phyloP scores from a whole-genome alignment of 2,797 vertebrate species.

The Danio tinwini region DNA sequence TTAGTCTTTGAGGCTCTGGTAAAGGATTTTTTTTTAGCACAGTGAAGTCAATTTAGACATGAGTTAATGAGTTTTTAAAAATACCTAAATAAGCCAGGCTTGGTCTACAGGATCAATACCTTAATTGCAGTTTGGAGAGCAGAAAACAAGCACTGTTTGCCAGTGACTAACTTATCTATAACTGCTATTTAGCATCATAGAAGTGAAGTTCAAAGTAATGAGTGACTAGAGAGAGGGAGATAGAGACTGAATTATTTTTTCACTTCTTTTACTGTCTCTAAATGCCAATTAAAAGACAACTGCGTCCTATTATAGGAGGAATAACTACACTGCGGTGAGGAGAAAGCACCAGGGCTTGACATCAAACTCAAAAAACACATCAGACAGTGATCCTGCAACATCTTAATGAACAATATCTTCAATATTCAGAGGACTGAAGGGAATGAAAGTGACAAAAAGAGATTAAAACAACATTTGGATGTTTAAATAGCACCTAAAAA shows the following conservation, averaged over 20 bases:
- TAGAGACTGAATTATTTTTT: neutral
- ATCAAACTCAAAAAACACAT: neutral
- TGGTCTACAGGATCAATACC: slow-evolving; percentile 25
- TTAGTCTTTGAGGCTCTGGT: neutral
- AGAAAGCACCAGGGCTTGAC: neutral
- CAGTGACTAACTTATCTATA: neutral
- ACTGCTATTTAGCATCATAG: neutral
- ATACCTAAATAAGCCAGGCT: slow-evolving; percentile 30
- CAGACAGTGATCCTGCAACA: neutral
- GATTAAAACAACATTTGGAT: neutral
- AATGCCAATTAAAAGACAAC: slow-evolving; percentile 8
- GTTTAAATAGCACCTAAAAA: neutral
- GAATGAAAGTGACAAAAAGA: neutral
- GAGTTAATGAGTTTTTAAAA: slow-evolving; percentile 28
- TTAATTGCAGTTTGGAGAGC: neutral
- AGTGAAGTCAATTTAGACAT: slow-evolving; percentile 12
- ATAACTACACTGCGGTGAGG: neutral
- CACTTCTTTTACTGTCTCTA: neutral
- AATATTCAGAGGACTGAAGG: neutral
- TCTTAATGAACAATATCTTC: neutral
- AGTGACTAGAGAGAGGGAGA: neutral
- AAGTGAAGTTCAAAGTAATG: neutral
- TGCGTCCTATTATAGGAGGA: neutral
- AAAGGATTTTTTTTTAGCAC: neutral
- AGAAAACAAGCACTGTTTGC: neutral